These are phyloP conservation scores for Scylla paramamosain DNA, from an alignment of 1,140 invertebrate species.

Conservation along the genomic window DNA sequence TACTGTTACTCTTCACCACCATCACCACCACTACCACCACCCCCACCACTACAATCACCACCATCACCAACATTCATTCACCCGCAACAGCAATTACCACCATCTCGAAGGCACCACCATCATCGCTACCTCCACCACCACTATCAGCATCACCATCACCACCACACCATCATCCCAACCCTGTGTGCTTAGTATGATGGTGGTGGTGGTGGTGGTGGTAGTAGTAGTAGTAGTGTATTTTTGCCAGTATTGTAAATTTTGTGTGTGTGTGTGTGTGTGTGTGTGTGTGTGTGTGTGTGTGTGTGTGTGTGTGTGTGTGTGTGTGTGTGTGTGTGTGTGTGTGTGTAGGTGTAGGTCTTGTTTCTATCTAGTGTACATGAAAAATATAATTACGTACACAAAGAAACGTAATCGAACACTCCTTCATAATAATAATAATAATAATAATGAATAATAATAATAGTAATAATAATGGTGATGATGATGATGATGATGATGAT, in stretches of 20 bases:
- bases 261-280: too few species aligned
- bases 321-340: too few species aligned
- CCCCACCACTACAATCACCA: neutral
- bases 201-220: neutral
- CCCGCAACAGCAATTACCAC: neutral
- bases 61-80: conserved; percentile 14
- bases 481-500: too few species aligned
- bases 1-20: neutral
- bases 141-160: neutral
- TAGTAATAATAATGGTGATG: too few species aligned
- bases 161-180: neutral
- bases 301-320: too few species aligned
- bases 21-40: neutral
- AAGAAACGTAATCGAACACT: too few species aligned
- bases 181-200: neutral
- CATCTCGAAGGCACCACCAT: neutral
- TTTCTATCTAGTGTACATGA: too few species aligned
- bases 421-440: too few species aligned
- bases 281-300: too few species aligned
- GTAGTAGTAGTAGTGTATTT: neutral
- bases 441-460: too few species aligned
- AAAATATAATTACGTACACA: too few species aligned
- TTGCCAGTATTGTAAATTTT: neutral
- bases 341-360: too few species aligned
- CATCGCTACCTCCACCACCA: neutral